These are phyloP conservation scores for Atopsyche davidsoni DNA, from an alignment of 1,140 invertebrate species.

Conservation along the genomic window DNA sequence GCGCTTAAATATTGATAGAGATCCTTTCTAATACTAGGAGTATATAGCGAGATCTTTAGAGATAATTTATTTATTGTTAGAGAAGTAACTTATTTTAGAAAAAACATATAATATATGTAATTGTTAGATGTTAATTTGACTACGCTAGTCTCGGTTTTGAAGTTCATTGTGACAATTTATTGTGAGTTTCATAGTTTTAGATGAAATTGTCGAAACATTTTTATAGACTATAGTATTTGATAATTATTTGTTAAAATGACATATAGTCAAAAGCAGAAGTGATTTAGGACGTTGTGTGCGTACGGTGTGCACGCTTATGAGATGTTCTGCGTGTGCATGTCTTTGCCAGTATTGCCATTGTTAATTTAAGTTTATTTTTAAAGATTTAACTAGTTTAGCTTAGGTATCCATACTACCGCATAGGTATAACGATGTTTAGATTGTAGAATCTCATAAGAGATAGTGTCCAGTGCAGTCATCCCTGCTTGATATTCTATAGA, in stretches of 20 bases:
- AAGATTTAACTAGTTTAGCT: constrained; percentile 20
- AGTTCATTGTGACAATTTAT: constrained; percentile 16
- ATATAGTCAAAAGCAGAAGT: constrained; percentile 25
- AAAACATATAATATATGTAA: constrained; percentile 22
- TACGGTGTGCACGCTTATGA: no score
- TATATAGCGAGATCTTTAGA: constrained; percentile 29
- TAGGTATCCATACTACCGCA: no score
- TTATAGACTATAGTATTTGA: constrained; percentile 1
- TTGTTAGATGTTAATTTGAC: constrained; percentile 27
- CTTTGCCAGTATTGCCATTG: constrained; percentile 31
- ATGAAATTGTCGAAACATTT: constrained; percentile 3
- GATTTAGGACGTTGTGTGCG: no score
- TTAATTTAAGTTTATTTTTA: constrained; percentile 27
- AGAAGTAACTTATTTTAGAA: constrained; percentile 24
- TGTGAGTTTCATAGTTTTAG: constrained; percentile 2
- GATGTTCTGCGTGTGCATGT: constrained; percentile 27
- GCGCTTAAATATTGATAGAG: constrained; percentile 27
- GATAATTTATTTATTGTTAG: constrained; percentile 31
- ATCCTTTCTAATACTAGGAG: constrained; percentile 27
- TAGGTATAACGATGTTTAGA: no score
- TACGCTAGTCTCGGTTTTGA: constrained; percentile 28
- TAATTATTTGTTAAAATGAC: constrained; percentile 8
- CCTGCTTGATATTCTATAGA: no score
- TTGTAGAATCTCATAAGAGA: no score
- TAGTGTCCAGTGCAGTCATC: no score